Evolutionary conservation across 2,888 invertebrate genomes (phyloP), one percentile per base, ranked within the genome.

Genomic region (Lasioglossum villosulum): DNA sequence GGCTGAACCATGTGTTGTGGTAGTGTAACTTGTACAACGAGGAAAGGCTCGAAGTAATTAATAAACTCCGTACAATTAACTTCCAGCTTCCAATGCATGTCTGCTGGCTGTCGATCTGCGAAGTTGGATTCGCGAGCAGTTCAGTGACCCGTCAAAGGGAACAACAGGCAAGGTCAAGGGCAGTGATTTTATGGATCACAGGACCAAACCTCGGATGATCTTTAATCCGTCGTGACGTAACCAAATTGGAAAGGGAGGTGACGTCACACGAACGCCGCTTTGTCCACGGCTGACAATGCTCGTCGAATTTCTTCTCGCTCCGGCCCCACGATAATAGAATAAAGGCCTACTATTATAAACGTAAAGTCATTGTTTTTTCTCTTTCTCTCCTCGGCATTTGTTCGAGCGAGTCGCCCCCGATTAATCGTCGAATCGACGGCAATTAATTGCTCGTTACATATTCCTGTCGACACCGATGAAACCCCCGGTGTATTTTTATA

Each of bases 131-230:
- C 27, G 19, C 42, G 37, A 27, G 16, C 23, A 83, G 92, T 88
- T 92, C 91, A 85, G 87, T 84, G 92, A 92, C 89, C 89, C 81
- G 70, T 80, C 70, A 74, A 76, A 16, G 83, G 80, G 80, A 75
- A 71, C 59, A 77, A 78, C 86, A 83, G 77, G 68, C 78, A 86
- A 90, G 92, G 92, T 92, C 92, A 93, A 92, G 91, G 93, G 88
- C 88, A 88, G 89, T 84, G 84, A 88, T 84, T 84, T 72, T 34
- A 75, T 68, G 66, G 71, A 78, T 84, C 75, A n/a, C 70, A 78
- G 83, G 68, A 83, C 78, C 59, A 78, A 75, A 52, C 75, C 56
- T 68, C 37, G 76, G 82, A 81, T 63, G 71, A 78, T 87, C 78
- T 79, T 84, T 83, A 80, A 87, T 85, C 84, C 59, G 75, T 84